A percentile compares a stretch with the other conserved stretches of the same genome.
phyloP scores from a whole-genome alignment of 1,140 invertebrate species.

The Calosoma granatense region DNA sequence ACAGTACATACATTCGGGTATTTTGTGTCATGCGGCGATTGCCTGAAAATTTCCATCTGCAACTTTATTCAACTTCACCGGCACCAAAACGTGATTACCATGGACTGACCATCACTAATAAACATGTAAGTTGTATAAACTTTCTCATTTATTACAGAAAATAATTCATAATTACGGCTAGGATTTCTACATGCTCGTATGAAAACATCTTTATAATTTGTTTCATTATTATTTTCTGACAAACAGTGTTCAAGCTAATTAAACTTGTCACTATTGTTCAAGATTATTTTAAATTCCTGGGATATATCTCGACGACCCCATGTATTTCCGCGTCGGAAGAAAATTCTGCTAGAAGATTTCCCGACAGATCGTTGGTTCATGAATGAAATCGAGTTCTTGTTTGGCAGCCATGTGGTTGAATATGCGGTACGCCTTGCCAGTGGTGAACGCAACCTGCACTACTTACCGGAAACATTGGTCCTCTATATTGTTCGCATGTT shows the following conservation, averaged over 20 bases:
- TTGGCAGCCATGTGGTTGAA: conserved; percentile 26
- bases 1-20: no score
- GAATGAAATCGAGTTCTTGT: conserved; percentile 30
- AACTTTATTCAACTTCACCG: background rate
- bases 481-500: conserved; percentile 27
- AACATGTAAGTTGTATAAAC: background rate
- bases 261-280: no score
- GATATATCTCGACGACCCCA: conserved; percentile 37
- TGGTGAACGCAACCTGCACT: conserved; percentile 18
- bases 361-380: conserved; percentile 27
- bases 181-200: no score
- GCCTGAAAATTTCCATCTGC: background rate
- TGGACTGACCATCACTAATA: conserved; percentile 2
- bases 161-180: background rate
- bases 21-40: background rate
- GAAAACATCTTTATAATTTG: no score
- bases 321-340: conserved; percentile 26
- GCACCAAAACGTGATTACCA: conserved; percentile 9
- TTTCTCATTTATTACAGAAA: background rate
- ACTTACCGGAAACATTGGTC: conserved; percentile 21
- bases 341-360: conserved; percentile 27
- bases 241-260: no score
- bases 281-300: conserved; percentile 37
- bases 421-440: conserved; percentile 18
- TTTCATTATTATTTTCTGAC: no score